Evolutionary conservation across 1,140 invertebrate genomes (phyloP).

Genomic region (Prorops nasuta): DNA sequence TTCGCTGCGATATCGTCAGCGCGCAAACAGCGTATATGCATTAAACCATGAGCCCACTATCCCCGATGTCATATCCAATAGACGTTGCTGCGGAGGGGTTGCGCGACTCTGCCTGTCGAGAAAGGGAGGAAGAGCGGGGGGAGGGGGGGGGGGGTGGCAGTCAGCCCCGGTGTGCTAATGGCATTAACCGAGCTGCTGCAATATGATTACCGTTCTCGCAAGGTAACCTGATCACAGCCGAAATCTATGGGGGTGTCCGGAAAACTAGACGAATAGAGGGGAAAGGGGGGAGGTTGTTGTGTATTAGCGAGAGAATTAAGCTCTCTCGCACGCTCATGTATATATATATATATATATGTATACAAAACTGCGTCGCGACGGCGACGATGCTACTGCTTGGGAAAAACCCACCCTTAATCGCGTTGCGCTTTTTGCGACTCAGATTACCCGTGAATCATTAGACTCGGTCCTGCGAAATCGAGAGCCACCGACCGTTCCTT

Average conservation of each 20-base stretch:
- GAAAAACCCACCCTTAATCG: slow-evolving; percentile 38
- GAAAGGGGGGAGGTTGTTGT: slow-evolving; percentile 1
- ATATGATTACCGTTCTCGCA: slow-evolving; percentile 55
- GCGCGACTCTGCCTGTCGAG: not conserved
- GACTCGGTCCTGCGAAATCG: slow-evolving; percentile 21
- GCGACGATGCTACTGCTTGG: not conserved
- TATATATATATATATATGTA: no score
- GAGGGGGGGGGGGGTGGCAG: slow-evolving; percentile 9
- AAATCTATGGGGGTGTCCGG: slow-evolving; percentile 43
- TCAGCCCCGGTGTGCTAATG: slow-evolving; percentile 45
- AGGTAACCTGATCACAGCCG: slow-evolving; percentile 56
- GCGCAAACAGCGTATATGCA: slow-evolving; percentile 44
- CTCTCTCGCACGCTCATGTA: no score
- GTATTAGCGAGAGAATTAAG: slow-evolving; percentile 17
- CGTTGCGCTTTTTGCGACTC: slow-evolving; percentile 55
- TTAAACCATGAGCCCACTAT: slow-evolving; percentile 52
- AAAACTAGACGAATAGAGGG: slow-evolving; percentile 5
- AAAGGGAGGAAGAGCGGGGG: slow-evolving; percentile 23
- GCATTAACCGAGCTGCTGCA: slow-evolving; percentile 57
- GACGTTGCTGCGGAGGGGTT: slow-evolving; percentile 21
- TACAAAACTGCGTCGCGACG: slow-evolving; percentile 35
- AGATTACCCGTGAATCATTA: slow-evolving; percentile 56
- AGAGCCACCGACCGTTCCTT: slow-evolving; percentile 33
- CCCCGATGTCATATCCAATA: slow-evolving; percentile 56
- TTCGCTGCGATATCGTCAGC: slow-evolving; percentile 34